Evolutionary conservation across 2,797 vertebrate species (phyloP), one percentile per base, ranked within the genome.

Genomic region (Taeniopygia guttata): DNA sequence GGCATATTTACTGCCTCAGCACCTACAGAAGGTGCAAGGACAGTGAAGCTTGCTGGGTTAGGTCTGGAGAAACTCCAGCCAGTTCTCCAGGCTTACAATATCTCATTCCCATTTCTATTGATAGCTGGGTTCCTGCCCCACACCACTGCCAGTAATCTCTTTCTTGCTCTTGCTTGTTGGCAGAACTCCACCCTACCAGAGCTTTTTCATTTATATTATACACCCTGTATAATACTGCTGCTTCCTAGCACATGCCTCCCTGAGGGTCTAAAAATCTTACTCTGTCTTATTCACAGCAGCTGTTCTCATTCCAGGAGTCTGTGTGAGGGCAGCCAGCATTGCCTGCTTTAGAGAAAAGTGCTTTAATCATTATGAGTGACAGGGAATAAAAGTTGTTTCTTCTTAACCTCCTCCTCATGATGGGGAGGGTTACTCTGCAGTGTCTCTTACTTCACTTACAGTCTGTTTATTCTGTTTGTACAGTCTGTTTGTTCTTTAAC

Each of bases 291-390:
- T 95, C 86, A 78, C 74, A 92, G 77, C 92, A 96, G 92, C 84
- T 92, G 92, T 75, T 91, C 79, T 87, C 68, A n/a, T 93, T 95
- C 87, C 75, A 58, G 66, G 43, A 93, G 73, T 18, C 84, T 92
- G 66, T 83, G 77, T 79, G 93, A 93, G 92, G 84, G 92, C 87
- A 95, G 87, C 67, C 75, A 95, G 68, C 64, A 58, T 9, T 54
- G 82, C 72, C 68, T 85, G 68, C 72, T 91, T 87, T 62, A 60
- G 54, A 85, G 89, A 72, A 90, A 94, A 89, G 36, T 38, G 29
- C 72, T 96, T 90, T 92, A 84, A 95, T 95, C 93, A 89, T 58
- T 21, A 6, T 68, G 81, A 95, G 78, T 90, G 93, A 89, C 82
- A 92, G 82, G 46, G 54, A 89, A 92, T 90, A 90, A 54, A 90